Conservation (phyloP, 2,888 invertebrate species). For the Trimorus sp. region DNA sequence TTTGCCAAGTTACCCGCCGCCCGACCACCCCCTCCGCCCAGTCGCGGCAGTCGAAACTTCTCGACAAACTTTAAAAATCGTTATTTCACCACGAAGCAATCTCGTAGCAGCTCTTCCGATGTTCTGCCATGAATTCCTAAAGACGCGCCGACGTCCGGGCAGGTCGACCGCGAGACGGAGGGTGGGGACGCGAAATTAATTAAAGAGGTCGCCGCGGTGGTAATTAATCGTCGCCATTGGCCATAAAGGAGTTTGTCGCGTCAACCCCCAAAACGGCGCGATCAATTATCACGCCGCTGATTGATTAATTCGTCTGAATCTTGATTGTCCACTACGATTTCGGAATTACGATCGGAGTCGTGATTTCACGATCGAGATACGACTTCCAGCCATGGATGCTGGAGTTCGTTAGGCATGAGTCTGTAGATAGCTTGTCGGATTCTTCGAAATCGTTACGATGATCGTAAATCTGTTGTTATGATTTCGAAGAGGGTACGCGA, state of each 20-base stretch:
- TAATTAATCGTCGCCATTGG: conserved; percentile 57
- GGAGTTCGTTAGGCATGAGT: no score
- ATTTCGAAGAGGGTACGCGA: no score
- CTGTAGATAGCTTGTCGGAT: no score
- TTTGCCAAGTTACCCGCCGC: conserved; percentile 76
- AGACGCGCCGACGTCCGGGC: conserved; percentile 29
- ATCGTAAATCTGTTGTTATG: no score
- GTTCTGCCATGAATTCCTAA: conserved; percentile 53
- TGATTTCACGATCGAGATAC: background rate
- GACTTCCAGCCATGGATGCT: no score
- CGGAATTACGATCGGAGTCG: conserved; percentile 3
- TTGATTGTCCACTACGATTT: background rate
- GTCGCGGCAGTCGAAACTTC: conserved; percentile 73
- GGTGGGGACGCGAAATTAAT: conserved; percentile 33
- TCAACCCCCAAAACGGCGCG: conserved; percentile 33
- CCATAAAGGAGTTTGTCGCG: conserved; percentile 49
- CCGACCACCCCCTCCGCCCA: conserved; percentile 57
- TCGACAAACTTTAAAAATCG: conserved; percentile 79
- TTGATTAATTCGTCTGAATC: conserved; percentile 30
- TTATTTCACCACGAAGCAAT: conserved; percentile 74
- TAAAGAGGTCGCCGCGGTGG: conserved; percentile 28
- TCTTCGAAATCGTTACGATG: no score
- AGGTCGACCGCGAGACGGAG: conserved; percentile 17
- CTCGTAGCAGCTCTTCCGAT: conserved; percentile 60
- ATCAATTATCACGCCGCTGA: conserved; percentile 37